These are phyloP conservation scores for Erpornis zantholeuca DNA, from an alignment of 2,113 vertebrate genomes.

Conservation along the genomic window DNA sequence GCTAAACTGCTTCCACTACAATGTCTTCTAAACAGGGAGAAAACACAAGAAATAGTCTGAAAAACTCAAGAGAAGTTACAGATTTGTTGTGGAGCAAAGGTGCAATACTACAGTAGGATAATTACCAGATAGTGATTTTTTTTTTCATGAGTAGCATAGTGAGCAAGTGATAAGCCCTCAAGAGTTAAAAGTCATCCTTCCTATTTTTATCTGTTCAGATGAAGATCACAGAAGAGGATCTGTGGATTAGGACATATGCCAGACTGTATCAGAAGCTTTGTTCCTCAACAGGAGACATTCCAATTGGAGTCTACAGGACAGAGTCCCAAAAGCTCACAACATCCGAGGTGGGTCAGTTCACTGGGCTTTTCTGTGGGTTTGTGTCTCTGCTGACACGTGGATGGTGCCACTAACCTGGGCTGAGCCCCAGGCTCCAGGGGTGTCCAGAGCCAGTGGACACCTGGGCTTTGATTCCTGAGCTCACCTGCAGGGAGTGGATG, in stretches of 20 bases:
- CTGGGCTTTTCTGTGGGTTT: background rate
- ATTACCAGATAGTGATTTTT: background rate
- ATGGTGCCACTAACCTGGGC: background rate
- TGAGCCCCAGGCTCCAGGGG: background rate
- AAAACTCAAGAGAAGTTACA: background rate
- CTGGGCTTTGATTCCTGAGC: background rate
- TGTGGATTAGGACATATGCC: slow-evolving; percentile 93
- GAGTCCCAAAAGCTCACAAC: slow-evolving; percentile 86
- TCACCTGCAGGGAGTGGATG: background rate
- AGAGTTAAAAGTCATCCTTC: background rate
- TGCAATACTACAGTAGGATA: background rate
- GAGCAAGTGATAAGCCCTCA: background rate
- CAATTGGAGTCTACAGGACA: slow-evolving; percentile 91
- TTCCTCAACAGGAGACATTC: slow-evolving; percentile 91
- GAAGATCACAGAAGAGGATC: slow-evolving; percentile 90
- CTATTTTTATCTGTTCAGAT: slow-evolving; percentile 74
- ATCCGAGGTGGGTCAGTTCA: slow-evolving; percentile 79
- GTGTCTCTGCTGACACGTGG: background rate
- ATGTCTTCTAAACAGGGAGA: background rate
- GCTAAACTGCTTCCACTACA: background rate
- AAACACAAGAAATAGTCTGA: background rate
- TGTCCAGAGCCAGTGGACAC: background rate
- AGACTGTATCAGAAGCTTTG: slow-evolving; percentile 94
- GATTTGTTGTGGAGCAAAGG: background rate
- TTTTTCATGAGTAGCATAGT: background rate